Percentiles rank a stretch among this genome's conserved stretches.
phyloP scores from a whole-genome alignment of 2,888 invertebrate species.

The Netelia melanura region DNA sequence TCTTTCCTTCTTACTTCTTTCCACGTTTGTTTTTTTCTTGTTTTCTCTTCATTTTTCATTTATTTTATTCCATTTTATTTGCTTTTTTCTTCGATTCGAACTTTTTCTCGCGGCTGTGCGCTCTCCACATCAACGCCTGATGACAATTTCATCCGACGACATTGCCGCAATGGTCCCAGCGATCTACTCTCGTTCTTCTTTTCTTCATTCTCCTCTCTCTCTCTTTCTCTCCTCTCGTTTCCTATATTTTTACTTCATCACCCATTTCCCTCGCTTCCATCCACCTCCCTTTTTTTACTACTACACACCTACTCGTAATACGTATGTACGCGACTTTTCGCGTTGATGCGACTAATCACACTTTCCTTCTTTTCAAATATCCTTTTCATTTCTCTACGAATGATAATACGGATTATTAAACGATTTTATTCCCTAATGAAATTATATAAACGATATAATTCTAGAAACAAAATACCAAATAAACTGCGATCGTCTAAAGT shows the following conservation, averaged over 20 bases:
- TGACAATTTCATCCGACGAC: conserved; percentile 57
- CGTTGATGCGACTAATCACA: too few species aligned
- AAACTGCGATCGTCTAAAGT: too few species aligned
- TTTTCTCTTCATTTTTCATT: neutral
- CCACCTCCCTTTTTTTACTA: too few species aligned
- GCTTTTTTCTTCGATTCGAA: conserved; percentile 4
- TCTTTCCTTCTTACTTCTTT: conserved; percentile 17
- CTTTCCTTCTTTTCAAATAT: too few species aligned
- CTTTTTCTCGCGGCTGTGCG: conserved; percentile 3
- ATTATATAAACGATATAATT: too few species aligned
- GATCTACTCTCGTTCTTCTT: conserved; percentile 22
- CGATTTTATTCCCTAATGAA: too few species aligned
- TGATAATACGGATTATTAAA: too few species aligned
- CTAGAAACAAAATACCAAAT: too few species aligned
- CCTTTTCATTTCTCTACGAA: too few species aligned
- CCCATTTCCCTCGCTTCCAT: neutral
- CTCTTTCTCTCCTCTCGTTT: conserved; percentile 13
- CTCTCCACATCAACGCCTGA: conserved; percentile 42
- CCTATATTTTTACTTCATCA: conserved; percentile 24
- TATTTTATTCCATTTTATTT: neutral
- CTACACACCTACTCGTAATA: neutral
- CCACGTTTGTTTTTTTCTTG: conserved; percentile 12
- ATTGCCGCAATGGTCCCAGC: conserved; percentile 12
- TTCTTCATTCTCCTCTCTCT: conserved; percentile 9
- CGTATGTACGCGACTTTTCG: neutral